Evolutionary conservation across 2,797 vertebrate species (phyloP).

Genomic region (Eupleurogrammus muticus): DNA sequence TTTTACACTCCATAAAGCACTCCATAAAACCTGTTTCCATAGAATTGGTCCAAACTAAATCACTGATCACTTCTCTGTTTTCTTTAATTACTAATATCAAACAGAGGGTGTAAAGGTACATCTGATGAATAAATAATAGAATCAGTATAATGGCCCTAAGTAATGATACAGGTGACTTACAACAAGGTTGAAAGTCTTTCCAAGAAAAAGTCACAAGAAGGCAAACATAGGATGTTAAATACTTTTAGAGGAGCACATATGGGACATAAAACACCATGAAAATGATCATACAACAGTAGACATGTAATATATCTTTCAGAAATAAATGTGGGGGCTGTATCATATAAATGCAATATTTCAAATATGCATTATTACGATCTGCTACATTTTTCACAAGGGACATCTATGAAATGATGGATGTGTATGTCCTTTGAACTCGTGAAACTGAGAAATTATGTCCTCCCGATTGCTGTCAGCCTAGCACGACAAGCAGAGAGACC

Average conservation of each 20-base stretch:
- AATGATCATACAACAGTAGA: not conserved
- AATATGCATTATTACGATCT: not conserved
- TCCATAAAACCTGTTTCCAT: not conserved
- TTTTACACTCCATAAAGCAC: too few species aligned
- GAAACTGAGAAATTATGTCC: constrained; percentile 48
- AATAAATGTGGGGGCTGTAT: not conserved
- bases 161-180: not conserved
- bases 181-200: not conserved
- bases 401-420: not conserved
- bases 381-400: not conserved
- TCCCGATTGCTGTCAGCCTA: constrained; percentile 53
- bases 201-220: not conserved
- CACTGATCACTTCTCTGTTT: not conserved
- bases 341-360: too few species aligned
- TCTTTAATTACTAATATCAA: too few species aligned
- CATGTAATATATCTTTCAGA: not conserved
- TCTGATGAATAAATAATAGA: not conserved
- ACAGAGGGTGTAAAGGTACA: too few species aligned
- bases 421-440: constrained; percentile 33
- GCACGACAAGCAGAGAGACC: constrained; percentile 44
- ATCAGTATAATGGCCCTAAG: not conserved
- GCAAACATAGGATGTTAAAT: not conserved
- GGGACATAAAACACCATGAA: not conserved
- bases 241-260: not conserved
- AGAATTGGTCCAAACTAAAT: not conserved